Base-by-base conservation (phyloP, 2,888 invertebrate species). In the Apantesis nais region DNA sequence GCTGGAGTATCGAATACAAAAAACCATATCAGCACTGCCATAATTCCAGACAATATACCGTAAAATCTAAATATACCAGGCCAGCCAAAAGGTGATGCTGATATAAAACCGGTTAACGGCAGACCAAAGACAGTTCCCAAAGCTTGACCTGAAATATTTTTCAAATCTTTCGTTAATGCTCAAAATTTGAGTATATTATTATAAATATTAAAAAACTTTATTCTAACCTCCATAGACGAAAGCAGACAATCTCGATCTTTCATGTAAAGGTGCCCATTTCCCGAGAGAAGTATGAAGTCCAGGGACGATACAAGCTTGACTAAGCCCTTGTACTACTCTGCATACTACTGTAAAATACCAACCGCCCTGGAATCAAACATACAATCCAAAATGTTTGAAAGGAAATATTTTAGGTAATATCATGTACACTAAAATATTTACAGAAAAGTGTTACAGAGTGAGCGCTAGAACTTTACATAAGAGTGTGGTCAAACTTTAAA, bases 11-110 rank as follows among this genome's bases (percentile, higher is more conserved):
- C 97, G 16, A 96, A 96, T 0, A 97, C 96, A 34, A 96, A 88
- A 69, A 96, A 88, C 79, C 95, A 95, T 88, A 96, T 96, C 0
- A 95, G 66, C 0, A 95, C 78, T 0, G 95, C 95, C 93, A 97
- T 96, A 0, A 95, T 16, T 1, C 96, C 90, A 0, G 97, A 96
- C 0, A 96, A 81, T 11, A 95, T 87, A 0, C 97, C 98, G 78
- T 97, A 97, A 67, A 97, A 92, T 74, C 98, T 97, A 86, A 98
- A 98, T 66, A 97, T 96, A 5, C 97, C 96, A 0, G 98, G 97
- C 98, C 98, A 98, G 14, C 98, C 98, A 11, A 96, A 84, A 0
- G 90, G 70, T 0, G 97, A 97, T 0, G 96, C 95, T 0, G 97
- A 96, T 62, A 98, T 93, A 60, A 96, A 93, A 0, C 98, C 98